Evolutionary conservation across 2,113 vertebrate species (phyloP).

Genomic region (Notothenia rossii): DNA sequence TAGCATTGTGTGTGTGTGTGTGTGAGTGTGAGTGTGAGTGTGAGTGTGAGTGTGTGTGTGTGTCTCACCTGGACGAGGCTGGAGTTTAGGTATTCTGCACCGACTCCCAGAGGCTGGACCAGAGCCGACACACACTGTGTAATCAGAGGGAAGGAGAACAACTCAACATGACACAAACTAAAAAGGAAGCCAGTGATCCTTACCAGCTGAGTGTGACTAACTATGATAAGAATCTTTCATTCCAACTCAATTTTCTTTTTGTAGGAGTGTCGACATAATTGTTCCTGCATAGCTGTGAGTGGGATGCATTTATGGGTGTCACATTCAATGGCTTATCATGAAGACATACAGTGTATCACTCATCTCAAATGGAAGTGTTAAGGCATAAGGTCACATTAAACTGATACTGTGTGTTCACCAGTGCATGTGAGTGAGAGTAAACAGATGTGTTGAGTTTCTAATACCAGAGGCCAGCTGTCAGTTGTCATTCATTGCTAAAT

Average conservation of each 20-base stretch:
- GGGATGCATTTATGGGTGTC: background rate
- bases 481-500: constrained; percentile 58
- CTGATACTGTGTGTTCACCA: constrained; percentile 21
- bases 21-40: background rate
- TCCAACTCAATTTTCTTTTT: background rate
- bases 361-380: background rate
- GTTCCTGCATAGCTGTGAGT: background rate
- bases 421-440: constrained; percentile 1
- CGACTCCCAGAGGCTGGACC: constrained; percentile 95
- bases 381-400: constrained; percentile 20
- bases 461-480: constrained; percentile 47
- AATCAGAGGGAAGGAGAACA: constrained; percentile 45
- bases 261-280: background rate
- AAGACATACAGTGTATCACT: background rate
- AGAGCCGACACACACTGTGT: constrained; percentile 93
- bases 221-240: background rate
- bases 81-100: constrained; percentile 97
- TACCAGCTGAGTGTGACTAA: background rate
- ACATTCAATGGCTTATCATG: background rate
- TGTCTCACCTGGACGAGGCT: constrained; percentile 93
- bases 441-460: constrained; percentile 37
- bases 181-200: background rate
- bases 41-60: background rate
- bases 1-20: background rate
- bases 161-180: background rate